A percentile compares a stretch with the other conserved stretches of the same genome.
Evolutionary conservation across 2,888 invertebrate genomes (phyloP).

Genomic region (Strigamia transsilvanica): DNA sequence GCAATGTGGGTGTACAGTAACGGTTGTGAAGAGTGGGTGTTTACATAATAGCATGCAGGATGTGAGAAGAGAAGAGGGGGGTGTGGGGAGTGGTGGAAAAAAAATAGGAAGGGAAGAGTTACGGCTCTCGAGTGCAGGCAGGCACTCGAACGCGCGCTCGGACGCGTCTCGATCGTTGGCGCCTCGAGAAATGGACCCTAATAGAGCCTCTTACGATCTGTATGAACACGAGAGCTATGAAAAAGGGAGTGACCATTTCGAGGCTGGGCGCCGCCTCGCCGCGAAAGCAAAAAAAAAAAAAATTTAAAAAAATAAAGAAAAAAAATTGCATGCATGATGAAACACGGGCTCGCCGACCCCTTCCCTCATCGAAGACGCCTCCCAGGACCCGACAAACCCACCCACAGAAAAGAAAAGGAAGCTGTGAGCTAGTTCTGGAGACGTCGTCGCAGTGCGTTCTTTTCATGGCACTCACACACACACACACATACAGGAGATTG

Average conservation of each 20-base stretch:
- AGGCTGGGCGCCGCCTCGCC: constrained; percentile 21
- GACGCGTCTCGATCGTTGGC: constrained; percentile 34
- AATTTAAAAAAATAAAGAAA: neutral
- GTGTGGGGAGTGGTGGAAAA: neutral
- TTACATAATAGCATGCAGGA: constrained; percentile 34
- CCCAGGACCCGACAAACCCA: constrained; percentile 13
- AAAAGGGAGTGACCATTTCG: constrained; percentile 34
- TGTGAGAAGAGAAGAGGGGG: constrained; percentile 6
- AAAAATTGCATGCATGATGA: constrained; percentile 26
- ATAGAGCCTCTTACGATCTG: constrained; percentile 22
- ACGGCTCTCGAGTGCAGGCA: constrained; percentile 31
- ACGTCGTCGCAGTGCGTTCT: neutral
- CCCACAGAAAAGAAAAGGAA: neutral
- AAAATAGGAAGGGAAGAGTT: constrained; percentile 38
- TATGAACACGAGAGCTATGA: constrained; percentile 38
- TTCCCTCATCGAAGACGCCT: neutral
- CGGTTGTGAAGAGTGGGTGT: constrained; percentile 36
- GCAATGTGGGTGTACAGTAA: constrained; percentile 30
- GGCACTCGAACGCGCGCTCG: neutral
- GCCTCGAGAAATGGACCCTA: constrained; percentile 38
- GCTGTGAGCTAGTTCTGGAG: neutral
- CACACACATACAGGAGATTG: constrained; percentile 15
- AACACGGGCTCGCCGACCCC: constrained; percentile 38
- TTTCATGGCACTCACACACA: constrained; percentile 23
- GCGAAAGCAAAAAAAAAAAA: neutral